Conservation (phyloP, 1,140 invertebrate genomes). For the Drosophila cardini region DNA sequence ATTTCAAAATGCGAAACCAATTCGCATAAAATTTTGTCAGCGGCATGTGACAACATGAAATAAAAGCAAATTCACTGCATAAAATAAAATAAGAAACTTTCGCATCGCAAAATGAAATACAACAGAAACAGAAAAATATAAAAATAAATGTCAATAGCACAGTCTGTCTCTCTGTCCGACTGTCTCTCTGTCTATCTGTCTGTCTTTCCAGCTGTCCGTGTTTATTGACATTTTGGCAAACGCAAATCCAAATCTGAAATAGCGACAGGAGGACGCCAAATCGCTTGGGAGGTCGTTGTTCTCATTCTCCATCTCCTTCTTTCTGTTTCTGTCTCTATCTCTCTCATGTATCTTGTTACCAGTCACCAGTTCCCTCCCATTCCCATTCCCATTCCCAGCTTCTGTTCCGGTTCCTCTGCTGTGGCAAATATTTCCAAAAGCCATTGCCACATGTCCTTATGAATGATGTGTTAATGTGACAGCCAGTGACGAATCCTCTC, state of each 20-base stretch:
- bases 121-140: constrained; percentile 45
- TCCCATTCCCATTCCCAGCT: constrained; percentile 11
- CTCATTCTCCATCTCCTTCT: constrained; percentile 18
- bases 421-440: constrained; percentile 62
- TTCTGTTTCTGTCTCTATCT: neutral
- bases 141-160: constrained; percentile 74
- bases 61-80: constrained; percentile 59
- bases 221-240: constrained; percentile 83
- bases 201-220: constrained; percentile 39
- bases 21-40: constrained; percentile 83
- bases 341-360: neutral
- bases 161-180: constrained; percentile 23
- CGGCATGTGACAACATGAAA: constrained; percentile 63
- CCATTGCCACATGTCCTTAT: constrained; percentile 83
- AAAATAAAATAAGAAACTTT: constrained; percentile 67
- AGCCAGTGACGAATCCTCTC: constrained; percentile 40
- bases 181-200: constrained; percentile 21
- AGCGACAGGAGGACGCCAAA: constrained; percentile 54
- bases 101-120: constrained; percentile 6
- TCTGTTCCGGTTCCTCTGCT: constrained; percentile 21
- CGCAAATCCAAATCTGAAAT: constrained; percentile 69
- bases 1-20: constrained; percentile 81
- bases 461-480: constrained; percentile 84
- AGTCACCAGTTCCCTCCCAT: constrained; percentile 5
- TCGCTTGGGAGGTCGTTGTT: constrained; percentile 56